Evolutionary conservation across 1,140 invertebrate genomes (phyloP).

Genomic region (Conopomorpha cramerella): DNA sequence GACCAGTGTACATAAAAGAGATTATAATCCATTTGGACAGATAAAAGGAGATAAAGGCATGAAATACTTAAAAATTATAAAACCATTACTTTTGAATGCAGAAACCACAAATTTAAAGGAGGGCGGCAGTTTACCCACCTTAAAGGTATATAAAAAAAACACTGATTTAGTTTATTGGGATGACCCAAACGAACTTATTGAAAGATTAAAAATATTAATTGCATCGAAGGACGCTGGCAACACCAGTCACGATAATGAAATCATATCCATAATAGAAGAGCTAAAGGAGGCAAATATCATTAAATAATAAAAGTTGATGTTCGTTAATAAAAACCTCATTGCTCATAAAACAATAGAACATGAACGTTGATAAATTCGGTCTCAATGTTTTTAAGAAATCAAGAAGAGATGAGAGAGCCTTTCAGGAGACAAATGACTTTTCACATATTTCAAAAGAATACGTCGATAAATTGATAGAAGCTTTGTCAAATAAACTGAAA

Average conservation of each 20-base stretch:
- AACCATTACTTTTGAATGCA: constrained; percentile 3
- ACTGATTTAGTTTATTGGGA: constrained; percentile 29
- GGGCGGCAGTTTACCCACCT: constrained; percentile 13
- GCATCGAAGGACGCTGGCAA: constrained; percentile 27
- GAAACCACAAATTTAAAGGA: neutral
- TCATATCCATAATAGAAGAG: constrained; percentile 36
- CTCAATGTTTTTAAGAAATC: neutral
- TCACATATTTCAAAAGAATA: no score
- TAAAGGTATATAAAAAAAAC: constrained; percentile 13
- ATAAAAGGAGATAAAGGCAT: constrained; percentile 8
- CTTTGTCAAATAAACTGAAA: no score
- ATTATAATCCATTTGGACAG: constrained; percentile 9
- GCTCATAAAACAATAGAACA: neutral
- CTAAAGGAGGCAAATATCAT: constrained; percentile 8
- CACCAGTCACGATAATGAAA: constrained; percentile 31
- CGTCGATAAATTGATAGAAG: no score
- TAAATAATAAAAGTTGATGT: constrained; percentile 1
- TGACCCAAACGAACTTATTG: constrained; percentile 19
- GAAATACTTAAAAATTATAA: constrained; percentile 4
- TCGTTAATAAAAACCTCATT: no score
- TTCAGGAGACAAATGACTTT: no score
- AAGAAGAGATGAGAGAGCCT: no score
- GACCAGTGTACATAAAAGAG: constrained; percentile 13
- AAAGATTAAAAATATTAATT: constrained; percentile 22
- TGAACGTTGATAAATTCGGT: neutral